A percentile compares a stretch with the other conserved stretches of the same genome.
Conservation (phyloP, 2,797 vertebrate genomes). For the Arctocebus calabarensis region DNA sequence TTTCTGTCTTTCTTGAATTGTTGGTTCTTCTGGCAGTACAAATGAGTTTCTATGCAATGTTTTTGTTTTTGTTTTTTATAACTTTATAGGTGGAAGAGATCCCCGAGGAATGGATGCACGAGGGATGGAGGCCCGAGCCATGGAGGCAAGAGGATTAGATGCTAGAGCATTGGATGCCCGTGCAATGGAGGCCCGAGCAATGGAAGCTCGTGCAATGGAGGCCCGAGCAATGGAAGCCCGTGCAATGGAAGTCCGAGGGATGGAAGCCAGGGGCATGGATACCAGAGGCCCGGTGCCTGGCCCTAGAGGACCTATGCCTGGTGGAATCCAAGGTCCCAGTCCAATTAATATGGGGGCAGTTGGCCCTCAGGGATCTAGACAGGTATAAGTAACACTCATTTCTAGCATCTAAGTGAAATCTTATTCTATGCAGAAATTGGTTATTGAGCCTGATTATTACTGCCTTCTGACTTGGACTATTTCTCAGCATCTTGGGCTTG, state of each 20-base stretch:
- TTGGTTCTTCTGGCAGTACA: slow-evolving; percentile 21
- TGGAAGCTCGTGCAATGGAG: slow-evolving; percentile 87
- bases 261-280: slow-evolving; percentile 89
- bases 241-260: slow-evolving; percentile 91
- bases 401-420: slow-evolving; percentile 47
- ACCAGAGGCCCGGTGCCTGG: slow-evolving; percentile 88
- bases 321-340: slow-evolving; percentile 91
- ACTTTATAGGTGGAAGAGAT: slow-evolving; percentile 91
- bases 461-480: slow-evolving; percentile 45
- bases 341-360: slow-evolving; percentile 93
- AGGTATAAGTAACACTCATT: slow-evolving; percentile 86
- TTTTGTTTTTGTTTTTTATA: slow-evolving; percentile 35
- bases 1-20: slow-evolving; percentile 28
- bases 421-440: slow-evolving; percentile 34
- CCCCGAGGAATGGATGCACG: slow-evolving; percentile 91
- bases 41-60: not conserved
- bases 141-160: slow-evolving; percentile 87
- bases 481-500: slow-evolving; percentile 18
- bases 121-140: slow-evolving; percentile 85
- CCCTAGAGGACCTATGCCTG: slow-evolving; percentile 93
- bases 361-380: slow-evolving; percentile 92
- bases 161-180: slow-evolving; percentile 85
- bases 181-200: slow-evolving; percentile 91
- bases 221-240: slow-evolving; percentile 85
- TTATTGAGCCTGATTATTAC: slow-evolving; percentile 52